Conservation (phyloP, 2,797 vertebrate species). For the Astyanax mexicanus region DNA sequence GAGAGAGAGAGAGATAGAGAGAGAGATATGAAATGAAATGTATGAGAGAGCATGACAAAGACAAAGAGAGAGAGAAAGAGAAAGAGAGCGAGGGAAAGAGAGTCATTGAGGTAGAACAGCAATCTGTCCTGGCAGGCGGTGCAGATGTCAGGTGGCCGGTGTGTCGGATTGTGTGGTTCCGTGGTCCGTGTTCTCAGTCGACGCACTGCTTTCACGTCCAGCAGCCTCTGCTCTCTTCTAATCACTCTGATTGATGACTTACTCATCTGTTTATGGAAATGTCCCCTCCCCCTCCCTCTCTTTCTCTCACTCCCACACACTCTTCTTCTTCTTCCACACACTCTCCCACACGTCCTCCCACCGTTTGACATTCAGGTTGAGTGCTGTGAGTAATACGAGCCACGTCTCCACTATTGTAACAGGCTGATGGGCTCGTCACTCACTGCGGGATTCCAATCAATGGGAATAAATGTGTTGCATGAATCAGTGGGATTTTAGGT, state of each 20-base stretch:
- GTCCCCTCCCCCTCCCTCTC: neutral
- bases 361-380: constrained; percentile 4
- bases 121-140: constrained; percentile 5
- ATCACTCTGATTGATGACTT: constrained; percentile 16
- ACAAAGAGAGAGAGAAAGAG: neutral
- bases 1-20: neutral
- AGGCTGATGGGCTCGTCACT: neutral
- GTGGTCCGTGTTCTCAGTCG: neutral
- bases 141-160: constrained; percentile 24
- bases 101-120: no score
- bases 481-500: neutral
- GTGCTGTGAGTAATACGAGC: neutral
- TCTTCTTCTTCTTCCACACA: no score
- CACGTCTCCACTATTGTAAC: neutral
- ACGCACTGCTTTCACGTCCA: neutral
- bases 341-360: neutral
- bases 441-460: neutral
- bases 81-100: neutral
- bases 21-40: no score
- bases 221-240: neutral
- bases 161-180: neutral
- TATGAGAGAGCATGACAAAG: neutral
- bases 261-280: constrained; percentile 18
- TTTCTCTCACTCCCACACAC: neutral
- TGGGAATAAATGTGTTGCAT: neutral